These are phyloP conservation scores for Dendrophyllia cribrosa DNA, from an alignment of 64 coral and sea anemone genomes.

Conservation along the genomic window DNA sequence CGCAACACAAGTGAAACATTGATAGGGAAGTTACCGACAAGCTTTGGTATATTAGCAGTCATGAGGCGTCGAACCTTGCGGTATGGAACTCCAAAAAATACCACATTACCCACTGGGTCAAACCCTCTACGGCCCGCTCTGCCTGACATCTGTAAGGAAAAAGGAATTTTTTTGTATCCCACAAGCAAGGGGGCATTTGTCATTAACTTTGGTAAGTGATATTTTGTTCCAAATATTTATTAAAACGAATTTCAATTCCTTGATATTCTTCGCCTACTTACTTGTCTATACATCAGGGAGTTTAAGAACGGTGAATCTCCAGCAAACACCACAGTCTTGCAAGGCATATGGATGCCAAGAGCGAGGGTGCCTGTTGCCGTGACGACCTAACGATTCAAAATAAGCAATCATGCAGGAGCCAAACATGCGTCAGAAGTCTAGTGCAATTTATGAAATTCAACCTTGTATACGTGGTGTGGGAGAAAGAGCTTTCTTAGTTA, in stretches of 20 bases:
- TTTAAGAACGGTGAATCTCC: constrained; percentile 74
- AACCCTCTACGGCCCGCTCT: constrained; percentile 85
- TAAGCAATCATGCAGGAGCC: neutral
- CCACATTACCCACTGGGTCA: constrained; percentile 76
- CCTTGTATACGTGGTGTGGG: no score
- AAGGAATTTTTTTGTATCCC: neutral
- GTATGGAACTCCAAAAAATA: constrained; percentile 83
- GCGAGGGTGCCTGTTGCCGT: constrained; percentile 68
- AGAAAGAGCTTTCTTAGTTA: no score
- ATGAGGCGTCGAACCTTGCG: constrained; percentile 76
- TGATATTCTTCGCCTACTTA: neutral
- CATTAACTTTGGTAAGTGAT: neutral
- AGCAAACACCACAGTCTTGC: constrained; percentile 84
- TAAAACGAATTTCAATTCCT: no score
- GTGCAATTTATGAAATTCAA: no score
- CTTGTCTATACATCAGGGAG: constrained; percentile 71
- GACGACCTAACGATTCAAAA: constrained; percentile 54
- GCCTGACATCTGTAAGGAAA: constrained; percentile 73
- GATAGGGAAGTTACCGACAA: constrained; percentile 84
- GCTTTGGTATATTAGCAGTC: constrained; percentile 69
- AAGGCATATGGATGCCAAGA: constrained; percentile 92
- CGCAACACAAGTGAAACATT: constrained; percentile 76
- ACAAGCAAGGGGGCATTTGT: neutral
- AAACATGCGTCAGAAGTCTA: neutral
- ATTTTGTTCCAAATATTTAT: no score